Base-by-base conservation (phyloP, 2,888 invertebrate genomes). In the Andrena trimmerana region DNA sequence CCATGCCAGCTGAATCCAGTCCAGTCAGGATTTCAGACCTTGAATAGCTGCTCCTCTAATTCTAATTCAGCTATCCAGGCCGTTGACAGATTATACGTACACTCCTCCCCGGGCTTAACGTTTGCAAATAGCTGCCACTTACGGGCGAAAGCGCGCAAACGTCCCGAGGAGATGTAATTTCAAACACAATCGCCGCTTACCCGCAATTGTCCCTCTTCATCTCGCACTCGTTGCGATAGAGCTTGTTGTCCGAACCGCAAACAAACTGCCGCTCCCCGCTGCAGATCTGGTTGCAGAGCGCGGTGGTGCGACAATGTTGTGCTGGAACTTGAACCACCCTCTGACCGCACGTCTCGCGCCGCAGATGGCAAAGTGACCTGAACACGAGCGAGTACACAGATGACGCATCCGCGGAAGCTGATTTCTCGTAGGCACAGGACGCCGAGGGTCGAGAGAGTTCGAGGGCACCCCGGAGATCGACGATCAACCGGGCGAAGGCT, bases 161-260 rank as follows among this genome's bases (percentile, higher is more conserved):
- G 7, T 42, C 42, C 13, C 42, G 62, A 2, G 6, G 36, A 24
- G 36, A 67, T 74, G 31, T 62, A 33, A 54, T 67, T 60, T 67
- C 31, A 70, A 62, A 59, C 36, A 29, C 50, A 50, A 81, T 79
- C 24, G 57, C 5, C 68, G 90, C 94, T 94, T 91, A 97, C 97
- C 97, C 98, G 94, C 98, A 98, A 93, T 98, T 98, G 92, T 97
- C 97, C 93, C 97, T 96, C 94, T 97, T 97, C 98, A 98, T 98
- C 93, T 98, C 96, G 92, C 98, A 98, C 94, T 98, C 97, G 93
- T 97, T 98, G 91, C 97, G 96, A 94, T 98, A 98, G 93, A 98
- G 97, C 92, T 97, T 96, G 94, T 97, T 98, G 94, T 98, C 98
- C 8, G 98, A 98, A 50, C 97, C 98, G 93, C 98, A 98, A 69